A percentile compares a stretch with the other conserved stretches of the same genome.
Evolutionary conservation across 2,888 invertebrate genomes (phyloP).

Genomic region (Eristalinus aeneus): DNA sequence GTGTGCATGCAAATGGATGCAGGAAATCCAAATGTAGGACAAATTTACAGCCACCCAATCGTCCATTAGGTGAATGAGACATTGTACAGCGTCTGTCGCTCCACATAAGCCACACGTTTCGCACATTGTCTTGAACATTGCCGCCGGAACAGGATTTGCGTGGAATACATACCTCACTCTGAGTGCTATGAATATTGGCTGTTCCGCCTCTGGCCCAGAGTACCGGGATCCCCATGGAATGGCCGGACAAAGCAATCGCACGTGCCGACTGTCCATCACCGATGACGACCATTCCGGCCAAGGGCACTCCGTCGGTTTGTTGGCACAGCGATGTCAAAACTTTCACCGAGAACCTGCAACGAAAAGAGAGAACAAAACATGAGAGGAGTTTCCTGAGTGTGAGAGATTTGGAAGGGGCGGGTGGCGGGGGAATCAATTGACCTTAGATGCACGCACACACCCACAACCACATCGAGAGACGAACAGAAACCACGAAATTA

Average conservation of each 20-base stretch:
- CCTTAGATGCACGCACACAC: slow-evolving; percentile 3
- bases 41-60: not conserved
- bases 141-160: not conserved
- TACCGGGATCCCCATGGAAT: slow-evolving; percentile 74
- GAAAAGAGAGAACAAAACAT: not conserved
- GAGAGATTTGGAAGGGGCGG: not conserved
- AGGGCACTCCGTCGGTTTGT: slow-evolving; percentile 73
- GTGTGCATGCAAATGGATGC: too few relatives aligned
- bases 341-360: slow-evolving; percentile 74
- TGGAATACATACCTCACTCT: slow-evolving; percentile 72
- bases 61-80: not conserved
- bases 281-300: slow-evolving; percentile 74
- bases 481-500: slow-evolving; percentile 1
- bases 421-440: slow-evolving; percentile 21
- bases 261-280: slow-evolving; percentile 75
- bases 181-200: slow-evolving; percentile 73
- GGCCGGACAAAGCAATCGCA: slow-evolving; percentile 74
- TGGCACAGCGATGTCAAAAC: slow-evolving; percentile 74
- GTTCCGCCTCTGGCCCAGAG: slow-evolving; percentile 75
- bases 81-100: not conserved
- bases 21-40: not conserved
- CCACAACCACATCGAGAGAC: not conserved
- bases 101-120: not conserved
- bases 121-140: slow-evolving; percentile 3
- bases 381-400: not conserved